Conservation (phyloP, 2,797 vertebrate species). For the Pantherophis vulpinus region DNA sequence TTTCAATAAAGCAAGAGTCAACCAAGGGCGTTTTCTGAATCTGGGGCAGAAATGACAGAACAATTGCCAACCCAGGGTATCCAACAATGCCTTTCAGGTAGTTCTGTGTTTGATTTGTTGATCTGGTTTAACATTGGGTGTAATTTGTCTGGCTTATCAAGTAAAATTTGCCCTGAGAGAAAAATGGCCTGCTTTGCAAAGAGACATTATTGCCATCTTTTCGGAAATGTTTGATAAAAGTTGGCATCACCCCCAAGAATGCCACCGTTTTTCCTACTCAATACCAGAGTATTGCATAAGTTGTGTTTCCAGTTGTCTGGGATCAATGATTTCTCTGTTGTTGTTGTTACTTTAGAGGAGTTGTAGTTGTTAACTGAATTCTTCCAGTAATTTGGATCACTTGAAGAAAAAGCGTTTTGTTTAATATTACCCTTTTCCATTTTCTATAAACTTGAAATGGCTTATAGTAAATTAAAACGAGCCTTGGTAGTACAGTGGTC, state of each 20-base stretch:
- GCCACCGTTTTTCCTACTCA: background rate
- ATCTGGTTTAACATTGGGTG: background rate
- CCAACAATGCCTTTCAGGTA: background rate
- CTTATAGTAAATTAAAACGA: background rate
- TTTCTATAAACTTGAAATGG: background rate
- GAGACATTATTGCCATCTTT: background rate
- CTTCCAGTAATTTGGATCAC: background rate
- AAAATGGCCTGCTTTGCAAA: background rate
- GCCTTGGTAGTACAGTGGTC: too few species aligned
- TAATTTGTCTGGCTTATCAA: background rate
- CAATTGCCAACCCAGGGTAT: background rate
- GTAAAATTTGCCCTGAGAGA: background rate
- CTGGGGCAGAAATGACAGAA: slow-evolving; percentile 18
- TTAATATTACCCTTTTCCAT: background rate
- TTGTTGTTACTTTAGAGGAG: background rate
- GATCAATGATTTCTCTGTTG: background rate
- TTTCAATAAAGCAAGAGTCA: background rate
- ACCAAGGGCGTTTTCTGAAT: slow-evolving; percentile 15
- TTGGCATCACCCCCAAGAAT: background rate
- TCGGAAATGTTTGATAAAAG: background rate
- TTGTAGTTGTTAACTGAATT: background rate
- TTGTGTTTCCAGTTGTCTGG: background rate
- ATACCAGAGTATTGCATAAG: background rate
- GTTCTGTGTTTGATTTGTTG: background rate
- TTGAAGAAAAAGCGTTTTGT: background rate